Percentiles rank a stretch among this genome's conserved stretches.
phyloP scores from a whole-genome alignment of 1,140 invertebrate species.

The Ceratosolen fusciceps region DNA sequence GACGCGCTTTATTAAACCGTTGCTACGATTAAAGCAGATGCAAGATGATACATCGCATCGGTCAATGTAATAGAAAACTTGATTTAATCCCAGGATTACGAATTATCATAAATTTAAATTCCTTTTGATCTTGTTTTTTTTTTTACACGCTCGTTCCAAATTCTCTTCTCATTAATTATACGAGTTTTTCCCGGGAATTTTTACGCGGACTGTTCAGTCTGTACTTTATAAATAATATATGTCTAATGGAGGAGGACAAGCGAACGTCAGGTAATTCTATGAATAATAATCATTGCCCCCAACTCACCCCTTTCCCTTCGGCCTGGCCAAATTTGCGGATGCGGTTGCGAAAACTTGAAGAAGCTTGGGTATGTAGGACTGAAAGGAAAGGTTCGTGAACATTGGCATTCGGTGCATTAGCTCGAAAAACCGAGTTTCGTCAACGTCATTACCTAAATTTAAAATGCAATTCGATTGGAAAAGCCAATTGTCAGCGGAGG shows the following conservation, averaged over 20 bases:
- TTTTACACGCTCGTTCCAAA: background rate
- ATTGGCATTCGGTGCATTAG: background rate
- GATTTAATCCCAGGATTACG: background rate
- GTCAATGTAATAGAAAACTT: background rate
- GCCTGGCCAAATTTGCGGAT: background rate
- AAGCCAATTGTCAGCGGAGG: no score
- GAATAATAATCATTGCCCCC: background rate
- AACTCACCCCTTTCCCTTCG: background rate
- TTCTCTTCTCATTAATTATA: conserved; percentile 2
- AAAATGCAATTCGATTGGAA: conserved; percentile 1
- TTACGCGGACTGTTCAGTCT: background rate
- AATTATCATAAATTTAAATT: background rate
- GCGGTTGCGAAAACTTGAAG: background rate
- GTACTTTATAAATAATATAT: background rate
- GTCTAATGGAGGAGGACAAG: background rate
- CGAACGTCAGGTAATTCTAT: background rate
- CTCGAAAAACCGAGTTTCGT: background rate
- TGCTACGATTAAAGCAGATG: background rate
- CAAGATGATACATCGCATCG: background rate
- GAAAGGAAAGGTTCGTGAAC: background rate
- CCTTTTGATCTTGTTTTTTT: background rate
- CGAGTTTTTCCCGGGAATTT: background rate
- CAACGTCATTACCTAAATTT: background rate
- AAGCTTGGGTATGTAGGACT: background rate
- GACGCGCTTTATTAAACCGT: background rate